Evolutionary conservation across 2,113 vertebrate species (phyloP).

Genomic region (Pluvialis apricaria): DNA sequence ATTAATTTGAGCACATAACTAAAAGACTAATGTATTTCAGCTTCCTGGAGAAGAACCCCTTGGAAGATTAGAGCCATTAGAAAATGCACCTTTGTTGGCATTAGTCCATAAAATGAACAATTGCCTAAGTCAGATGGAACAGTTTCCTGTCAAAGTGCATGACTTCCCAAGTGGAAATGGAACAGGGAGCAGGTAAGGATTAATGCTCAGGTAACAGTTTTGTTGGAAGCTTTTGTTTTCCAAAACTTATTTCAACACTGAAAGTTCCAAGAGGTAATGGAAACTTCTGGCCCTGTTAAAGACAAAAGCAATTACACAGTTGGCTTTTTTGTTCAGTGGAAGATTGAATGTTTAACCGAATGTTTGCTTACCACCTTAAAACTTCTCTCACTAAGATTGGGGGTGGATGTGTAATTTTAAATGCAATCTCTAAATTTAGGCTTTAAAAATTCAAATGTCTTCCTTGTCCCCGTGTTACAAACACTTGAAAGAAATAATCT

Average conservation of each 20-base stretch:
- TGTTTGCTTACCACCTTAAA: background rate
- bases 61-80: conserved; percentile 88
- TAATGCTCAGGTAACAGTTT: conserved; percentile 59
- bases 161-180: conserved; percentile 98
- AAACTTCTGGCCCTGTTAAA: background rate
- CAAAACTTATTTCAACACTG: background rate
- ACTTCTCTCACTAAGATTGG: background rate
- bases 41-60: conserved; percentile 88
- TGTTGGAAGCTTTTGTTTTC: background rate
- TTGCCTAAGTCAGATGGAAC: conserved; percentile 98
- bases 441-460: background rate
- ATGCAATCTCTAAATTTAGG: background rate
- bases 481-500: background rate
- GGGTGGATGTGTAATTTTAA: background rate
- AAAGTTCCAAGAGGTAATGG: background rate
- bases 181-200: conserved; percentile 94
- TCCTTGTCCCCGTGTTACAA: background rate
- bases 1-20: background rate
- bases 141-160: conserved; percentile 98
- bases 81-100: conserved; percentile 87
- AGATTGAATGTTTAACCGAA: background rate
- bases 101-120: conserved; percentile 99
- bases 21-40: conserved; percentile 66
- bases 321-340: background rate
- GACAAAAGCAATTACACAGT: background rate